Base-by-base conservation (phyloP, 2,888 invertebrate genomes). In the Syritta pipiens region DNA sequence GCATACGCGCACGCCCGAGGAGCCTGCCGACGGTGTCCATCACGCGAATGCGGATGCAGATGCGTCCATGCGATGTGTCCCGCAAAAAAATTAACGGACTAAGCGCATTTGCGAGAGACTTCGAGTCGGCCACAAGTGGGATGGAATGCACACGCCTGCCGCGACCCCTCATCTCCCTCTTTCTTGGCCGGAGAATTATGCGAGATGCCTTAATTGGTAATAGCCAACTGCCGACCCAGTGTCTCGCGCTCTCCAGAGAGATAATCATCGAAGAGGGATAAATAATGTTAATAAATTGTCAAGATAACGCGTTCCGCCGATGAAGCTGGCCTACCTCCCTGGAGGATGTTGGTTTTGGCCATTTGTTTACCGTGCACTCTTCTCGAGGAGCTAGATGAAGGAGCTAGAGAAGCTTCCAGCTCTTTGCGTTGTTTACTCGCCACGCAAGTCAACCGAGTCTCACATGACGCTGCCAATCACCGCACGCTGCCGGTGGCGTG, bases 11-110 rank as follows among this genome's bases (percentile, higher is more conserved):
- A 59, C 55, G 77, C 55, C 65, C 63, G 20, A 55, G 40, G 14
- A 14, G 72, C 55, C 62, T 68, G 68, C 72, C 74, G 62, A 79
- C 62, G 74, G 72, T 74, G 79, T 74, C 79, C 79, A 74, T 79
- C 79, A 79, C 49, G 44, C 77, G 72, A 79, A 79, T 79, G 79
- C 79, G 79, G 72, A 79, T 79, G 72, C 79, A 79, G 79, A 79
- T 79, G 79, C 72, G 62, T 71, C 72, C 77, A 60, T 60, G 67
- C 67, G 77, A 79, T 79, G 76, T 77, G 76, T 71, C 65, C 68
- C 67, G 67, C 79, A 72, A 55, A 72, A 72, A 79, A 79, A 72
- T 65, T 71, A 77, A 71, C 71, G 71, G 71, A 4, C 71, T 44
- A 65, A 48, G 69, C 51, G 57, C 22, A 24, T 32, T 26, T 35